phyloP scores from a whole-genome alignment of 2,113 vertebrate species.

The Campylorhamphus procurvoides region DNA sequence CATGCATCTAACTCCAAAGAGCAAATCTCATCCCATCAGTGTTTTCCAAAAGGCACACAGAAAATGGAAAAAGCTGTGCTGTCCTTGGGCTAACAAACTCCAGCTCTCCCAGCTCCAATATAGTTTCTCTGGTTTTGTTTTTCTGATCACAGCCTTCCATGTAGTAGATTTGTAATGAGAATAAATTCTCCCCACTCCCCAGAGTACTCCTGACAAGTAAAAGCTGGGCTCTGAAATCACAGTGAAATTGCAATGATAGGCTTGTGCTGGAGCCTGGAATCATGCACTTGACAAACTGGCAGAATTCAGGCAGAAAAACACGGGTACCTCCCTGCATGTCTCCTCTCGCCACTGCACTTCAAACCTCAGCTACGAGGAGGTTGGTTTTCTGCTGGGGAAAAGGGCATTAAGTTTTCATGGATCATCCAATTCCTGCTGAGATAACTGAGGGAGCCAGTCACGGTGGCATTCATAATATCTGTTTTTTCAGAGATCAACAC shows the following conservation, averaged over 20 bases:
- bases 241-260: neutral
- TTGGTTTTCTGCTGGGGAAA: neutral
- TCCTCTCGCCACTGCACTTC: neutral
- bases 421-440: neutral
- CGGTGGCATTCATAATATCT: neutral
- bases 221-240: neutral
- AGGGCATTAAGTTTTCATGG: neutral
- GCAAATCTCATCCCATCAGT: neutral
- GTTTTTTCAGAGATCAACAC: constrained; percentile 1
- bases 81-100: neutral
- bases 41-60: neutral
- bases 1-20: neutral
- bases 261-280: neutral
- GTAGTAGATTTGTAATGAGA: neutral
- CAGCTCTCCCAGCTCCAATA: neutral
- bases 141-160: neutral
- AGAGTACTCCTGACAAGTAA: neutral
- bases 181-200: neutral
- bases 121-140: neutral
- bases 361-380: neutral
- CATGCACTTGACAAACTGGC: neutral
- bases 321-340: neutral
- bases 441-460: neutral
- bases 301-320: neutral
- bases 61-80: neutral